phyloP scores from a whole-genome alignment of 2,888 invertebrate species.

The Sarcophaga rosellei region DNA sequence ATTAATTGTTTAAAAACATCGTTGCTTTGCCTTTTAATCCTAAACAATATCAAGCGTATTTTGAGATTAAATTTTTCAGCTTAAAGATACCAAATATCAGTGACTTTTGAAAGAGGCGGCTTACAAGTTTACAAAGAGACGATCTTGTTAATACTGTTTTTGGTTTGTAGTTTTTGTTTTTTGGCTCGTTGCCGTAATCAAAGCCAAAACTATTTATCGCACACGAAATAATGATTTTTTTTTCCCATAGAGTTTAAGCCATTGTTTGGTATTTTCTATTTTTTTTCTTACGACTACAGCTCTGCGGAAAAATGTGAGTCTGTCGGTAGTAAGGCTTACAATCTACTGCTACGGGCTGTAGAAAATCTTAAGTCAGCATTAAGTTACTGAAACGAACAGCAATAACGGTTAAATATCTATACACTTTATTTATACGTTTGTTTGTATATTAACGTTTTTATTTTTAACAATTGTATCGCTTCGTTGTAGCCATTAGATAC shows the following conservation, averaged over 20 bases:
- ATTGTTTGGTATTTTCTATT: not conserved
- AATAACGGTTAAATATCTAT: slow-evolving; percentile 29
- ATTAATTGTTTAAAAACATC: too few species aligned
- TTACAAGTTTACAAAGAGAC: slow-evolving; percentile 25
- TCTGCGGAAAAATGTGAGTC: not conserved
- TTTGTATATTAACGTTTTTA: not conserved
- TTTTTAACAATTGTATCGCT: slow-evolving; percentile 9
- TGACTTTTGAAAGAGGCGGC: not conserved
- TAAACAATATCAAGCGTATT: too few species aligned
- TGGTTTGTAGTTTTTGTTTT: not conserved
- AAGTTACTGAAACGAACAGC: slow-evolving; percentile 26
- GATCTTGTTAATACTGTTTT: slow-evolving; percentile 36
- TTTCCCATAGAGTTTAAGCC: not conserved
- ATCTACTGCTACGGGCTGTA: not conserved
- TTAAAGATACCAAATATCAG: too few species aligned
- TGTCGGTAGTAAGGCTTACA: not conserved
- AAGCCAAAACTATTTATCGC: not conserved
- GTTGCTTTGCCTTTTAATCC: too few species aligned
- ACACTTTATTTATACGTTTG: not conserved
- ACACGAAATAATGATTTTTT: not conserved
- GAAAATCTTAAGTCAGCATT: slow-evolving; percentile 25
- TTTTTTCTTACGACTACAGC: not conserved
- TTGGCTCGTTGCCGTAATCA: not conserved
- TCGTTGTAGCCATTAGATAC: slow-evolving; percentile 44
- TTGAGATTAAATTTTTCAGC: too few species aligned